Percentiles rank a stretch among this genome's conserved stretches.
Evolutionary conservation across 2,888 invertebrate species (phyloP).

Genomic region (Nycteola revayana): DNA sequence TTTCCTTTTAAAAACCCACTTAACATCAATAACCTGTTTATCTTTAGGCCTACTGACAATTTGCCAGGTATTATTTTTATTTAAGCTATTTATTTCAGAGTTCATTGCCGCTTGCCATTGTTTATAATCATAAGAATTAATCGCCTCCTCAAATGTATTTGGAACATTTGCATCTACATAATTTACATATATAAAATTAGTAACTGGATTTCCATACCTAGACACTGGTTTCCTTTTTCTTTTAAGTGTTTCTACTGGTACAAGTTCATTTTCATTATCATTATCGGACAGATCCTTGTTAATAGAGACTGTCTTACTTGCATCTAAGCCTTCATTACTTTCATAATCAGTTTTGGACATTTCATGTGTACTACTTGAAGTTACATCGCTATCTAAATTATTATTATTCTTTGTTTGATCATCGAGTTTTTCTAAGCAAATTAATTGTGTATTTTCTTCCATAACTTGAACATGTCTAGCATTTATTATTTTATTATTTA

Average conservation of each 20-base stretch:
- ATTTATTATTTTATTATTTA: constrained; percentile 6
- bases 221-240: constrained; percentile 3
- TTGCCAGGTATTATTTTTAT: constrained; percentile 40
- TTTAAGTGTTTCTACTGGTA: not conserved
- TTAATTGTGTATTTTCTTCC: constrained; percentile 4
- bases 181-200: constrained; percentile 19
- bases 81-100: constrained; percentile 33
- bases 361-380: not conserved
- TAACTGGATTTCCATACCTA: constrained; percentile 5
- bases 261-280: not conserved
- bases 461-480: constrained; percentile 6
- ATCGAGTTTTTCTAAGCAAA: constrained; percentile 7
- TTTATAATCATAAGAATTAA: constrained; percentile 23
- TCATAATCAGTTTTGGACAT: not conserved
- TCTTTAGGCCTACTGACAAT: constrained; percentile 33
- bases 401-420: constrained; percentile 1
- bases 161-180: constrained; percentile 31
- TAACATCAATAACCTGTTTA: constrained; percentile 37
- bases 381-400: not conserved
- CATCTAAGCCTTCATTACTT: not conserved
- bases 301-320: not conserved
- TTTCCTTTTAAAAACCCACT: constrained; percentile 40
- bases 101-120: constrained; percentile 38
- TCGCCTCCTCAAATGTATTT: constrained; percentile 36
- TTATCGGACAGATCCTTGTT: not conserved